Evolutionary conservation across 64 coral and sea anemone genomes (phyloP).

Genomic region (Montipora foliosa): DNA sequence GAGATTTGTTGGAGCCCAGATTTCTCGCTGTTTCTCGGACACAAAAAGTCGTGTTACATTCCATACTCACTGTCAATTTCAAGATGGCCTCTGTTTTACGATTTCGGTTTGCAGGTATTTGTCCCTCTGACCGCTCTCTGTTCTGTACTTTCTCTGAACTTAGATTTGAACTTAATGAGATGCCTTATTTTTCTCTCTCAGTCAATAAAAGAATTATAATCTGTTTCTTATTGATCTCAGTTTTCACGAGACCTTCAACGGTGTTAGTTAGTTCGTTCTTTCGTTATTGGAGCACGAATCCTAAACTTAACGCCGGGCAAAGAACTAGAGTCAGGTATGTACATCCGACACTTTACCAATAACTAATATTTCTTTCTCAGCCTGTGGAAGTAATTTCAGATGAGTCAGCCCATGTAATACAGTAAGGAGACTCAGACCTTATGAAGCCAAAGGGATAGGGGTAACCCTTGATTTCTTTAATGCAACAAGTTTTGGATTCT

Average conservation of each 20-base stretch:
- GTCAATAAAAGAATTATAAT: too few relatives aligned
- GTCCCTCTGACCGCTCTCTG: too few relatives aligned
- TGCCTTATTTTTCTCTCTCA: too few relatives aligned
- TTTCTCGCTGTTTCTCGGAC: neutral
- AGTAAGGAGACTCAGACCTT: too few relatives aligned
- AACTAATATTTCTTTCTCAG: too few relatives aligned
- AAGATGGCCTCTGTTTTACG: slow-evolving; percentile 20
- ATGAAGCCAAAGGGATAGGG: too few relatives aligned
- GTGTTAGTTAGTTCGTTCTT: neutral
- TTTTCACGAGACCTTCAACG: neutral
- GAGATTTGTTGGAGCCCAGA: neutral
- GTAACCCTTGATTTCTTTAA: too few relatives aligned
- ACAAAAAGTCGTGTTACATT: slow-evolving; percentile 4
- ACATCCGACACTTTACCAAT: neutral
- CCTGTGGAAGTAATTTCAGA: too few relatives aligned
- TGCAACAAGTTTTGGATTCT: too few relatives aligned
- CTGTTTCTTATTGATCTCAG: neutral
- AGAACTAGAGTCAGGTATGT: slow-evolving; percentile 87
- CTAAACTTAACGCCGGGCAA: slow-evolving; percentile 67
- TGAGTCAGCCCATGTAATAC: too few relatives aligned
- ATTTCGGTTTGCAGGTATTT: neutral
- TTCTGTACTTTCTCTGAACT: neutral
- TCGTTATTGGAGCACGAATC: slow-evolving; percentile 36
- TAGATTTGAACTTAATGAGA: too few relatives aligned
- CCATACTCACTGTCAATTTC: neutral